These are phyloP conservation scores for Rhabdomys pumilio DNA, from an alignment of 2,797 vertebrate genomes.

Conservation along the genomic window DNA sequence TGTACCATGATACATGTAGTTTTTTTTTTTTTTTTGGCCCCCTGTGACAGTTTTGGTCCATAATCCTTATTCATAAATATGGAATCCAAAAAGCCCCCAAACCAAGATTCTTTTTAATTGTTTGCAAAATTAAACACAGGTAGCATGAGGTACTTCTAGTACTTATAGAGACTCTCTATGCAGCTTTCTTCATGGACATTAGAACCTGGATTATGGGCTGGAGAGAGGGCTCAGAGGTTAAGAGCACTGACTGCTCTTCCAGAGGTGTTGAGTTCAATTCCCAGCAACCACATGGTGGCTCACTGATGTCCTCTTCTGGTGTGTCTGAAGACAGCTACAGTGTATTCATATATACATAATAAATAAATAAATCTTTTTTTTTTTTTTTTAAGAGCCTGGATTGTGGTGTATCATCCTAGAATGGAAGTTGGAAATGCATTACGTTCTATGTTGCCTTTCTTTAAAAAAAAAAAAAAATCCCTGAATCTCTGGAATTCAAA, in stretches of 20 bases:
- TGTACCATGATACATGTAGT: neutral
- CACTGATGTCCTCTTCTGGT: no score
- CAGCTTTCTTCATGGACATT: no score
- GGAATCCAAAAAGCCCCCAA: neutral
- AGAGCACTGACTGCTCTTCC: no score
- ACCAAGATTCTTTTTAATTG: neutral
- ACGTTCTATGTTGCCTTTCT: fast-evolving
- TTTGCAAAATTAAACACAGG: neutral
- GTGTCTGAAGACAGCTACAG: no score
- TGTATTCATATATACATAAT: no score
- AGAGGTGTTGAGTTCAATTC: no score
- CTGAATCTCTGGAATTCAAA: neutral
- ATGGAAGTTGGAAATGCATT: fast-evolving
- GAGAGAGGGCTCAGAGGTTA: no score
- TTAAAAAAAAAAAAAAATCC: neutral
- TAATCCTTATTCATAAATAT: neutral
- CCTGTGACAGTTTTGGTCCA: neutral
- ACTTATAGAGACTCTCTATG: fast-evolving
- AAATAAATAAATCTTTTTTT: no score
- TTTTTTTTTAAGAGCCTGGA: neutral
- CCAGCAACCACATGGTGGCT: no score
- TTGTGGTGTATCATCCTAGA: neutral
- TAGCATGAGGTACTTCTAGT: fast-evolving
- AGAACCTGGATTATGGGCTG: neutral
- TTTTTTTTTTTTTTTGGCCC: neutral